Evolutionary conservation across 2,888 invertebrate species (phyloP), one percentile per base, ranked within the genome.

Genomic region (Eledona agricola): DNA sequence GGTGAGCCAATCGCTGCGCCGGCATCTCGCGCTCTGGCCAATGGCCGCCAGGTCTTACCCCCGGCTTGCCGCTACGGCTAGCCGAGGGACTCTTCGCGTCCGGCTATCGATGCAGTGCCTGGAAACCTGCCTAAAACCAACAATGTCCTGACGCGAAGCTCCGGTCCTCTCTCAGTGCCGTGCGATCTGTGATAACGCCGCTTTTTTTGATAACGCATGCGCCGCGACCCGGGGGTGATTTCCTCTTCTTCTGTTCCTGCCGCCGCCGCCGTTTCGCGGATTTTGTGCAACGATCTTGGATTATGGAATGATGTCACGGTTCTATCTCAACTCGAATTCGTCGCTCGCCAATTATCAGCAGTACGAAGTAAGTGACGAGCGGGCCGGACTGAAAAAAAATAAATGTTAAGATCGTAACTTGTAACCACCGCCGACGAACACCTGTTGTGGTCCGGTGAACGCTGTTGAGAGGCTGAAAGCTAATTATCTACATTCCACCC

Each of bases 291-390:
- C 12, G 46, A 43, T 35, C 35, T 51, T 53, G 56, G 56, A 57
- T 58, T 64, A 73, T 74, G 76, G 73, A 73, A 76, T 74, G 74
- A 75, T 74, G 75, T 75, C 75, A 62, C 69, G 75, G 52, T 75
- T 76, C 63, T 75, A 74, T 67, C 66, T 75, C 47, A 76, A 76
- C 66, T 73, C 76, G 34, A 76, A 75, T 63, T 72, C 75, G 47
- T 74, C 75, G 29, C 63, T 75, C 56, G 74, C 73, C 19, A 75
- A 75, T 65, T 75, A 75, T 55, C 76, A 75, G 58, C 76, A 75
- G 58, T 75, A 75, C 70, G 76, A 75, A 72, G 76, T 76, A 71
- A 75, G 74, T 71, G 16, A 4, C n/a, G 42, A 20, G 7, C n/a
- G n/a, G n/a, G n/a, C n/a, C n/a, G n/a, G n/a, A n/a, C n/a, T n/a